These are phyloP conservation scores for Mythimna impura DNA, from an alignment of 2,888 invertebrate species.

Conservation along the genomic window DNA sequence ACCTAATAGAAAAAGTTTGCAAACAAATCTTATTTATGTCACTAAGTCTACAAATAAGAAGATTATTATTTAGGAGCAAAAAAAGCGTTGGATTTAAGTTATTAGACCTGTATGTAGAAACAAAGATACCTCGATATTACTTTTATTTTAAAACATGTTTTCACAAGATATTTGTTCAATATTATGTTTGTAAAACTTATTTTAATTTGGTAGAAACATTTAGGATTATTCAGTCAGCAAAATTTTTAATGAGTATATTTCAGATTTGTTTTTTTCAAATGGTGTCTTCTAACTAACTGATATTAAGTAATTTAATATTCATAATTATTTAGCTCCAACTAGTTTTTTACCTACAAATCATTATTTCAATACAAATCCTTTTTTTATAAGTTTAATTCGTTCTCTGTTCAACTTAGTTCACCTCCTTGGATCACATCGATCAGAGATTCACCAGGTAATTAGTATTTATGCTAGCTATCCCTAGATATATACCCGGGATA, in stretches of 20 bases:
- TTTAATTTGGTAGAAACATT: neutral
- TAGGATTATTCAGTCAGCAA: neutral
- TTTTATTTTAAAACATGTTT: neutral
- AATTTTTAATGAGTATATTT: neutral
- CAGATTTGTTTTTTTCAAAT: too few species aligned
- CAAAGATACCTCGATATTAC: neutral
- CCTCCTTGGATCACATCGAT: too few species aligned
- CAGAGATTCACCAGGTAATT: too few species aligned
- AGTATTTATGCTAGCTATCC: too few species aligned
- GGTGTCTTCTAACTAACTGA: too few species aligned
- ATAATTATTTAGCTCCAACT: too few species aligned
- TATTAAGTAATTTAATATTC: too few species aligned
- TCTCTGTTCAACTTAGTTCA: too few species aligned
- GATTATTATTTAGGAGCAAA: slow-evolving; percentile 28
- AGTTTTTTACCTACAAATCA: too few species aligned
- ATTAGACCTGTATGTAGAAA: slow-evolving; percentile 2
- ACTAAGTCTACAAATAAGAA: slow-evolving; percentile 28
- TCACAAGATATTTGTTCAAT: neutral
- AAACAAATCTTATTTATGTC: slow-evolving; percentile 35
- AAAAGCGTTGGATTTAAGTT: slow-evolving; percentile 6
- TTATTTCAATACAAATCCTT: too few species aligned
- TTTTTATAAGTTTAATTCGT: too few species aligned
- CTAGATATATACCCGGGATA: too few species aligned
- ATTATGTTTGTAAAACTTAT: neutral
- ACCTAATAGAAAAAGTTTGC: slow-evolving; percentile 25